Conservation (phyloP, 2,888 invertebrate genomes). For the Drosophila nr. perissopoda region DNA sequence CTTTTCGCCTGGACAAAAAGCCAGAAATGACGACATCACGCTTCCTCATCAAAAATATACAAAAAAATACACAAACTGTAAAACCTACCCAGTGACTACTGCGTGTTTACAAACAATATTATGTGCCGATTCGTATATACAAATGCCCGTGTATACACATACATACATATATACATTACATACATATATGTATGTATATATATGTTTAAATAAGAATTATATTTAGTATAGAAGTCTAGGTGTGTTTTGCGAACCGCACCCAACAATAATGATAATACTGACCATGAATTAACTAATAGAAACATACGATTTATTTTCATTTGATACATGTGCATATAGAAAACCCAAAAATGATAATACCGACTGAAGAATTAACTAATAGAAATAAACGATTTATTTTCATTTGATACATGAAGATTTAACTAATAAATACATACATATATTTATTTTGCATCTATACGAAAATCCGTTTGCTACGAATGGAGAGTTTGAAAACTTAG, state of each 20-base stretch:
- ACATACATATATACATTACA: conserved; percentile 1
- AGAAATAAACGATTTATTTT: neutral
- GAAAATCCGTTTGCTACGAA: neutral
- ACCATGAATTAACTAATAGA: neutral
- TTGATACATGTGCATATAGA: neutral
- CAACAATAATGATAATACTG: conserved; percentile 6
- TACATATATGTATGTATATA: conserved; percentile 5
- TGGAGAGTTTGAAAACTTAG: neutral
- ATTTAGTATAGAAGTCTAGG: conserved; percentile 40
- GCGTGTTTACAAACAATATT: conserved; percentile 78
- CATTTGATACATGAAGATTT: neutral
- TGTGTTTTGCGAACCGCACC: conserved; percentile 56
- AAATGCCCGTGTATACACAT: neutral
- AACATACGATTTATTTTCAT: neutral
- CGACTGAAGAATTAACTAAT: neutral
- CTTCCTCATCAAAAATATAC: conserved; percentile 55
- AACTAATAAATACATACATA: too few relatives aligned
- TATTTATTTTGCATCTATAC: neutral
- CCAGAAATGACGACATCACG: conserved; percentile 77
- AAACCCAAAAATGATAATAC: neutral
- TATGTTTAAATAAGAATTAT: conserved; percentile 13
- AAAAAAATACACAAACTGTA: conserved; percentile 54
- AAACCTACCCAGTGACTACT: conserved; percentile 69
- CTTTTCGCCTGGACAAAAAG: conserved; percentile 75
- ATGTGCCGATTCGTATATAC: conserved; percentile 52